phyloP scores from a whole-genome alignment of 2,113 vertebrate genomes.

The Cromileptes altivelis region DNA sequence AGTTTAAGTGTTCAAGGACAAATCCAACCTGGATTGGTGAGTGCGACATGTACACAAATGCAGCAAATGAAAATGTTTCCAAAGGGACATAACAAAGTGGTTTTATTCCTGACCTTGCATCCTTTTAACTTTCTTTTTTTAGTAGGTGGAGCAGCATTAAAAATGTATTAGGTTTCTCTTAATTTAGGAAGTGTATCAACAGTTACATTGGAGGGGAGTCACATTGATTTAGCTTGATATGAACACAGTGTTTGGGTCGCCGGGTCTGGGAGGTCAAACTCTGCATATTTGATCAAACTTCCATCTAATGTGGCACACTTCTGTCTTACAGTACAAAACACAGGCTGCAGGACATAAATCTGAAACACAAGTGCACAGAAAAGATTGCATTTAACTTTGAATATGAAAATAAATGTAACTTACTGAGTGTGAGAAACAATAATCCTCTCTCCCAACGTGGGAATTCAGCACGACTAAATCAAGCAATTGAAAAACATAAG shows the following conservation, averaged over 20 bases:
- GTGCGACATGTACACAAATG: background rate
- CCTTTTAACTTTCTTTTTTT: background rate
- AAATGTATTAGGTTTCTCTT: background rate
- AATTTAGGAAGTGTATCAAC: background rate
- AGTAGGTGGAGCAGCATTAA: background rate
- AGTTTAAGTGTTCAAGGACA: slow-evolving; percentile 17
- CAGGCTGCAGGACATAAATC: background rate
- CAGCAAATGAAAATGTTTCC: slow-evolving; percentile 4
- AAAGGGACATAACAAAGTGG: background rate
- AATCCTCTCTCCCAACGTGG: too few species aligned
- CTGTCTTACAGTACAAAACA: background rate
- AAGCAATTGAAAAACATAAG: background rate
- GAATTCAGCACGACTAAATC: too few species aligned
- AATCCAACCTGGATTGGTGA: slow-evolving; percentile 9
- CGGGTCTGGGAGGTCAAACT: background rate
- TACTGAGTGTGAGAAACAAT: too few species aligned
- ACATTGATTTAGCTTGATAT: slow-evolving; percentile 3
- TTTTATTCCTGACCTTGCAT: background rate
- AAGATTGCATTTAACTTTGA: background rate
- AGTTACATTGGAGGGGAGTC: background rate
- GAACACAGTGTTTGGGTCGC: background rate
- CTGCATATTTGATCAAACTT: background rate
- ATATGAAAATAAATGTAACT: background rate
- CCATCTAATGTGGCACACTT: background rate
- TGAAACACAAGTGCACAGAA: background rate